Percentiles rank a stretch among this genome's conserved stretches.
phyloP scores from a whole-genome alignment of 1,140 invertebrate species.

The Drosophila mojavensis region DNA sequence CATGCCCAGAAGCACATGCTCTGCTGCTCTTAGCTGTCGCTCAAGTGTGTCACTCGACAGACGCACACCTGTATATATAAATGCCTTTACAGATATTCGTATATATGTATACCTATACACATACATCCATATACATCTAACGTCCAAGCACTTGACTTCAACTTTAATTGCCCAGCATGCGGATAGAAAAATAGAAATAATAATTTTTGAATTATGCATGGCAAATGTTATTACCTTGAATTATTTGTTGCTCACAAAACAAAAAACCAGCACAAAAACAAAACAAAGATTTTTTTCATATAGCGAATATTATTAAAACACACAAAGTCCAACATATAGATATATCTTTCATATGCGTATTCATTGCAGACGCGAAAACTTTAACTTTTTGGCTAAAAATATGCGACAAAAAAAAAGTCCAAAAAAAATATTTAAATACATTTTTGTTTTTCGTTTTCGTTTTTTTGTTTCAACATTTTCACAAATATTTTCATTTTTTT shows the following conservation, averaged over 20 bases:
- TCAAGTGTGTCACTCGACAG: constrained; percentile 72
- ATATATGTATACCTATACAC: constrained; percentile 1
- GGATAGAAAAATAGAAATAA: constrained; percentile 12
- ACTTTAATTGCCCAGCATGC: constrained; percentile 47
- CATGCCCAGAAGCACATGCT: background rate
- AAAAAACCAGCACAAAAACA: no score
- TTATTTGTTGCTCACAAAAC: constrained; percentile 4
- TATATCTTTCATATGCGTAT: background rate
- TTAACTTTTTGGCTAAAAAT: constrained; percentile 3
- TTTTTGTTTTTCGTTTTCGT: no score
- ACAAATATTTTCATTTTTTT: constrained; percentile 11
- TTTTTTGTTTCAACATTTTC: background rate
- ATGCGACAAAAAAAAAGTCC: constrained; percentile 1
- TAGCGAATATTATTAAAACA: background rate
- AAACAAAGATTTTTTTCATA: background rate
- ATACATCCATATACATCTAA: background rate
- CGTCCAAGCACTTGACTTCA: constrained; percentile 53
- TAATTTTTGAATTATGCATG: constrained; percentile 30
- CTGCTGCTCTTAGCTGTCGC: constrained; percentile 44
- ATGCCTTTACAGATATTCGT: background rate
- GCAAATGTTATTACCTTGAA: constrained; percentile 52
- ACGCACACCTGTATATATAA: constrained; percentile 26
- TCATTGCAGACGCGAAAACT: constrained; percentile 1
- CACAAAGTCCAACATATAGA: background rate
- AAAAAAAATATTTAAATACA: background rate